Evolutionary conservation across 2,888 invertebrate genomes (phyloP).

Genomic region (Rhagium mordax): DNA sequence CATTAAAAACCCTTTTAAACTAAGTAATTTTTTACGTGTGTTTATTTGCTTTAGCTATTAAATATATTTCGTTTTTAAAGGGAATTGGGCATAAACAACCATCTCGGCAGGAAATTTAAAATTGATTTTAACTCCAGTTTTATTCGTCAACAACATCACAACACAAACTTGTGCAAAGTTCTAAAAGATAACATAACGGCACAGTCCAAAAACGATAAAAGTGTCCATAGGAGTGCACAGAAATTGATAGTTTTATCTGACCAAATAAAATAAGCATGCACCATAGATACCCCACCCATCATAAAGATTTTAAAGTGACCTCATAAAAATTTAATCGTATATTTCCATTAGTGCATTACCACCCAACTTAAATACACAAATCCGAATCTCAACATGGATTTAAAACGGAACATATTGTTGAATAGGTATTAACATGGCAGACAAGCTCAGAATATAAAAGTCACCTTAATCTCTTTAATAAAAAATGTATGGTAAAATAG

Average conservation of each 20-base stretch:
- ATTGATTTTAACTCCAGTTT: not conserved
- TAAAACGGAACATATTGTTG: not conserved
- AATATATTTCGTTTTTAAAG: no score
- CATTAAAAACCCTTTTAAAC: no score
- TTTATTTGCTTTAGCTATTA: no score
- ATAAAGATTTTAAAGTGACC: conserved; percentile 50
- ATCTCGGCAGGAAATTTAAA: no score
- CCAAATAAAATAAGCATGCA: conserved; percentile 49
- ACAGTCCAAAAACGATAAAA: not conserved
- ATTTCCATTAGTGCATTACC: conserved; percentile 52
- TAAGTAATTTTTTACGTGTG: no score
- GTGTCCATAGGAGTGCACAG: conserved; percentile 41
- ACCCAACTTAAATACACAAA: conserved; percentile 42
- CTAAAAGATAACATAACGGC: not conserved
- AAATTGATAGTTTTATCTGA: conserved; percentile 49
- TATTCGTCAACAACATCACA: no score
- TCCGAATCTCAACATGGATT: conserved; percentile 16
- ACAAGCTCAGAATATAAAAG: conserved; percentile 17
- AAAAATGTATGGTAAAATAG: conserved; percentile 17
- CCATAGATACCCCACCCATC: conserved; percentile 48
- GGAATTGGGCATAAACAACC: no score
- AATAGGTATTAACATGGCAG: conserved; percentile 7
- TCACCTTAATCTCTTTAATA: conserved; percentile 33
- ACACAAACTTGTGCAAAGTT: not conserved
- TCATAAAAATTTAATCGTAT: conserved; percentile 52